These are phyloP conservation scores for Condylostylus longicornis DNA, from an alignment of 1,140 invertebrate species.

Conservation along the genomic window DNA sequence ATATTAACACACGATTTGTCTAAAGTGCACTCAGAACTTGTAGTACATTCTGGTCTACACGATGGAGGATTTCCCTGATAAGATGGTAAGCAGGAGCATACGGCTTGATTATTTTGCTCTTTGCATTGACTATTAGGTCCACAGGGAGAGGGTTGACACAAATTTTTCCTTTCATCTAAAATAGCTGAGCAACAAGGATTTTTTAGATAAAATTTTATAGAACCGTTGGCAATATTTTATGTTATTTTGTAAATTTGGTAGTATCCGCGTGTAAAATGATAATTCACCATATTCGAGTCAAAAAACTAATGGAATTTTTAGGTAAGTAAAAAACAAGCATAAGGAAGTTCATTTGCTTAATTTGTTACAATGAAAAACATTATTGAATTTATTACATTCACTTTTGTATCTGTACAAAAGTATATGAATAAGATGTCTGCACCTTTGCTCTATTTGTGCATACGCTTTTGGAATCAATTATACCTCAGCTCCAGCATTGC, in stretches of 20 bases:
- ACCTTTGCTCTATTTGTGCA: no score
- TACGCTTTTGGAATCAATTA: no score
- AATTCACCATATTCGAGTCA: no score
- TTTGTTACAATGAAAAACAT: no score
- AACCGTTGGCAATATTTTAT: conserved; percentile 9
- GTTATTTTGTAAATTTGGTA: conserved; percentile 46
- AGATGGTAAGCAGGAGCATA: conserved; percentile 46
- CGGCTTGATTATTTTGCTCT: conserved; percentile 41
- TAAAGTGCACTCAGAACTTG: conserved; percentile 47
- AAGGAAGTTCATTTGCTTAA: no score
- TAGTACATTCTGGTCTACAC: conserved; percentile 48
- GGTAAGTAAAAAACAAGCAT: not conserved
- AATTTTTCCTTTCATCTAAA: conserved; percentile 32
- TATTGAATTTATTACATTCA: no score
- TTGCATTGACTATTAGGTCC: conserved; percentile 47
- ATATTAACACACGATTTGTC: conserved; percentile 51
- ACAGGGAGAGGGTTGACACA: conserved; percentile 50
- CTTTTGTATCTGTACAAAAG: no score
- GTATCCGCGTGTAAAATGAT: no score
- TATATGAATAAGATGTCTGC: no score
- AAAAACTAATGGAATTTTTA: not conserved
- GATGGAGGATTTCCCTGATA: conserved; percentile 45
- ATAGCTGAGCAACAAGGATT: no score
- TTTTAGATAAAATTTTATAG: no score
- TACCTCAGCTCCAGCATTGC: no score